A percentile compares a stretch with the other conserved stretches of the same genome.
These are phyloP conservation scores for Loxodonta africana DNA, from an alignment of 2,113 vertebrate genomes.

Conservation along the genomic window DNA sequence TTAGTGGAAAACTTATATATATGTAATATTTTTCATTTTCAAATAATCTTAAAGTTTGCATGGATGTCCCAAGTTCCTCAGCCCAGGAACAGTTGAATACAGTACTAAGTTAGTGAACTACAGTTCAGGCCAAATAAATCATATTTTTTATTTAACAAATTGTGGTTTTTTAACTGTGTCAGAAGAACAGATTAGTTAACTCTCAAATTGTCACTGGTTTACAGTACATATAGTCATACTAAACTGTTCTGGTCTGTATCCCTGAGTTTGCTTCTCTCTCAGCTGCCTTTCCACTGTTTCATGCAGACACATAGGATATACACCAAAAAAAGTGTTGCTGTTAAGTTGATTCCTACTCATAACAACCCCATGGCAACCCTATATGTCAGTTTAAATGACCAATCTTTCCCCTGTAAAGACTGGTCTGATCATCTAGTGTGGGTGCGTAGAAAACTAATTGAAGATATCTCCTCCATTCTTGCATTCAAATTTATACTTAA, in stretches of 20 bases:
- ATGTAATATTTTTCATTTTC: background rate
- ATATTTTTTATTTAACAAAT: background rate
- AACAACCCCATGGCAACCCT: too few species aligned
- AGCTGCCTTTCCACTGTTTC: background rate
- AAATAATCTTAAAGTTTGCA: background rate
- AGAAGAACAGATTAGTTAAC: background rate
- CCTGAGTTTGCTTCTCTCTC: background rate
- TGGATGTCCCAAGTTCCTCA: background rate
- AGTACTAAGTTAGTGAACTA: background rate
- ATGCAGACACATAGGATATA: background rate
- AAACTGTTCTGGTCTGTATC: background rate
- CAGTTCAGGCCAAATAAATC: background rate
- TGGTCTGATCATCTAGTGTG: background rate
- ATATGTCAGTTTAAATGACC: background rate
- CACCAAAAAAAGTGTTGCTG: too few species aligned
- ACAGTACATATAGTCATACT: background rate
- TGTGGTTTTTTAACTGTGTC: background rate
- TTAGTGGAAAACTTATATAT: background rate
- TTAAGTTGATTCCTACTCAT: too few species aligned
- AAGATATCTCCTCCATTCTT: background rate
- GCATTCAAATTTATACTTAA: background rate
- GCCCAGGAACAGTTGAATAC: background rate
- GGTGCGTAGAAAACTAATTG: background rate
- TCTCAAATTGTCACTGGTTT: background rate
- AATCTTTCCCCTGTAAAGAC: background rate